Evolutionary conservation across 2,888 invertebrate genomes (phyloP).

Genomic region (Oscheius sp.): DNA sequence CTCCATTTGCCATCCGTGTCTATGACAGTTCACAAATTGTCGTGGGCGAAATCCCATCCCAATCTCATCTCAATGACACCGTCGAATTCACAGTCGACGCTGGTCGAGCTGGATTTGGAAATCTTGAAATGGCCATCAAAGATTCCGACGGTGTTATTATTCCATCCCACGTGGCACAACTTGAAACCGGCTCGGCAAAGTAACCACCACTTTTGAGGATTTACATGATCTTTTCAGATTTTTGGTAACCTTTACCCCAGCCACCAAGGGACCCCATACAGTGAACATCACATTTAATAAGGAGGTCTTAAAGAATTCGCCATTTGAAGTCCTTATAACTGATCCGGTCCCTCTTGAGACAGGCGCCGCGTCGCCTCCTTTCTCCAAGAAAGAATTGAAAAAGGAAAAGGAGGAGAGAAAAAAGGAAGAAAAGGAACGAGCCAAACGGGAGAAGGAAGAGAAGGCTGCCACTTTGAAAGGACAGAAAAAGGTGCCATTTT

Average conservation of each 20-base stretch:
- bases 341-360: slow-evolving; percentile 73
- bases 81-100: slow-evolving; percentile 83
- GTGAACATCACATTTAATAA: slow-evolving; percentile 98
- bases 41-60: slow-evolving; percentile 91
- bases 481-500: slow-evolving; percentile 52
- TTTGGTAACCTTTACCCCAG: slow-evolving; percentile 94
- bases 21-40: slow-evolving; percentile 85
- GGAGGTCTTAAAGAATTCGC: slow-evolving; percentile 81
- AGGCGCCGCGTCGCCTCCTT: slow-evolving; percentile 41
- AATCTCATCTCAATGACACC: slow-evolving; percentile 83
- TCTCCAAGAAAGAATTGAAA: slow-evolving; percentile 57
- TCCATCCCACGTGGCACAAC: slow-evolving; percentile 72
- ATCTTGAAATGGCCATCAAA: slow-evolving; percentile 92
- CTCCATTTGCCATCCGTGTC: slow-evolving; percentile 70
- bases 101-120: slow-evolving; percentile 93
- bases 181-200: slow-evolving; percentile 73
- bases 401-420: slow-evolving; percentile 59
- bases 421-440: slow-evolving; percentile 63
- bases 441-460: slow-evolving; percentile 68
- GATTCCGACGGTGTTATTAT: slow-evolving; percentile 85
- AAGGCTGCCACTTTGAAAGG: slow-evolving; percentile 57
- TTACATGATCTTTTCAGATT: too few relatives aligned
- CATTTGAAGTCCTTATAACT: slow-evolving; percentile 79
- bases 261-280: slow-evolving; percentile 91
- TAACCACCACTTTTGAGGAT: slow-evolving; percentile 74